Conservation (phyloP, 1,140 invertebrate genomes). For the Diachasmimorpha longicaudata region DNA sequence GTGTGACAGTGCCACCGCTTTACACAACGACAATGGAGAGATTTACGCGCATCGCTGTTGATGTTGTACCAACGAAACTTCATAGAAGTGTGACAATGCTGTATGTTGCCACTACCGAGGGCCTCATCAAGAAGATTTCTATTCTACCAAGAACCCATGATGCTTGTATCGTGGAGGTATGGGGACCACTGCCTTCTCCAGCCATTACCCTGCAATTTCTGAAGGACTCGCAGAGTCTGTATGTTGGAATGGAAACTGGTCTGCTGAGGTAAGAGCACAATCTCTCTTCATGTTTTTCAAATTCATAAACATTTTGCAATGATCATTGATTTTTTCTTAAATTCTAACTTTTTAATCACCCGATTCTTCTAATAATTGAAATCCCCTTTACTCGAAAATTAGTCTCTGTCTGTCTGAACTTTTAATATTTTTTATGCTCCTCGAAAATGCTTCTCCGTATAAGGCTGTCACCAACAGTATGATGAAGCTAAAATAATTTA, state of each 20-base stretch:
- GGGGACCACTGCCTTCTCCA: conserved; percentile 73
- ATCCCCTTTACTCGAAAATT: too few relatives aligned
- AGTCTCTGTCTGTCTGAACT: too few relatives aligned
- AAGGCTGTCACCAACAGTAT: too few relatives aligned
- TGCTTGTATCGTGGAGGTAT: conserved; percentile 86
- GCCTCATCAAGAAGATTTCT: conserved; percentile 82
- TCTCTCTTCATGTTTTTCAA: background rate
- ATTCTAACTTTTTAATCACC: background rate
- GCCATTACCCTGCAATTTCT: conserved; percentile 79
- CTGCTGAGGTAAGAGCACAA: conserved; percentile 63
- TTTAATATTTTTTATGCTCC: too few relatives aligned
- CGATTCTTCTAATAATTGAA: too few relatives aligned
- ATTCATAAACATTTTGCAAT: background rate
- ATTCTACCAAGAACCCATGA: conserved; percentile 72
- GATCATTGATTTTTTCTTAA: background rate
- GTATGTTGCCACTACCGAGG: conserved; percentile 79
- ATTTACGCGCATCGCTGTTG: conserved; percentile 81
- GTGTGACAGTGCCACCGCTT: conserved; percentile 72
- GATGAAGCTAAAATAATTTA: too few relatives aligned
- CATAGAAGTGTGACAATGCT: conserved; percentile 73
- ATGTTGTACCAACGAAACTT: conserved; percentile 74
- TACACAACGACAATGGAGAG: conserved; percentile 75
- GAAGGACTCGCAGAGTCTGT: conserved; percentile 80
- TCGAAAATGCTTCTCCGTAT: too few relatives aligned
- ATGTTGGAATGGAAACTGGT: conserved; percentile 76